A percentile compares a stretch with the other conserved stretches of the same genome.
phyloP scores from a whole-genome alignment of 2,888 invertebrate genomes.

The Tetranychus truncatus region DNA sequence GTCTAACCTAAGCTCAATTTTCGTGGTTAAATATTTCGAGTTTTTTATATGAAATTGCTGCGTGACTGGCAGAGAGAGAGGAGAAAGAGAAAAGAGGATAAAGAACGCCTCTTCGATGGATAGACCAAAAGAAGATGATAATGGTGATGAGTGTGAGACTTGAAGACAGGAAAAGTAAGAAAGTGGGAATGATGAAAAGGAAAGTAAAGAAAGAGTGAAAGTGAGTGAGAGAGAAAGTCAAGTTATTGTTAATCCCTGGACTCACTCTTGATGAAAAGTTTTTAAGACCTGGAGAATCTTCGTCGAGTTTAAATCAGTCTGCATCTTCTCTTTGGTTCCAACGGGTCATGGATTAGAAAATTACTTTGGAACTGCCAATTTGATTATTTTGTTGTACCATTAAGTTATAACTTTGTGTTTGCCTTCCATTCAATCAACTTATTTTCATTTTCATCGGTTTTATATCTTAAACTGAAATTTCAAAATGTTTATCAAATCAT shows the following conservation, averaged over 20 bases:
- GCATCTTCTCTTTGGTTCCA: neutral
- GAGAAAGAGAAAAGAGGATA: neutral
- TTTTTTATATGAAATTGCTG: neutral
- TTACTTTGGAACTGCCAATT: neutral
- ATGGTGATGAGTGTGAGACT: neutral
- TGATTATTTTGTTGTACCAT: neutral
- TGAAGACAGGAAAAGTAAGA: neutral
- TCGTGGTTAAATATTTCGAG: neutral
- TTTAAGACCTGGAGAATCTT: neutral
- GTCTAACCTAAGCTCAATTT: neutral
- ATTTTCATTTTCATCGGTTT: neutral
- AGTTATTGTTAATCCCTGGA: neutral
- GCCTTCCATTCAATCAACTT: neutral
- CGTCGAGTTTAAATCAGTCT: neutral
- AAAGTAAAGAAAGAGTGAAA: neutral
- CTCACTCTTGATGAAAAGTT: neutral
- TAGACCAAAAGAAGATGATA: neutral
- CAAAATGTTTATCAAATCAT: conserved; percentile 7
- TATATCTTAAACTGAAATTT: neutral
- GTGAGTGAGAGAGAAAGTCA: conserved; percentile 7
- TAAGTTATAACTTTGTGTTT: neutral
- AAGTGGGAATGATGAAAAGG: neutral
- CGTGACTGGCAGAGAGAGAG: neutral
- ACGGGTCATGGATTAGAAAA: conserved; percentile 1
- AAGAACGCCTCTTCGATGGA: neutral